Conservation (phyloP, 1,140 invertebrate genomes). For the Mya arenaria region DNA sequence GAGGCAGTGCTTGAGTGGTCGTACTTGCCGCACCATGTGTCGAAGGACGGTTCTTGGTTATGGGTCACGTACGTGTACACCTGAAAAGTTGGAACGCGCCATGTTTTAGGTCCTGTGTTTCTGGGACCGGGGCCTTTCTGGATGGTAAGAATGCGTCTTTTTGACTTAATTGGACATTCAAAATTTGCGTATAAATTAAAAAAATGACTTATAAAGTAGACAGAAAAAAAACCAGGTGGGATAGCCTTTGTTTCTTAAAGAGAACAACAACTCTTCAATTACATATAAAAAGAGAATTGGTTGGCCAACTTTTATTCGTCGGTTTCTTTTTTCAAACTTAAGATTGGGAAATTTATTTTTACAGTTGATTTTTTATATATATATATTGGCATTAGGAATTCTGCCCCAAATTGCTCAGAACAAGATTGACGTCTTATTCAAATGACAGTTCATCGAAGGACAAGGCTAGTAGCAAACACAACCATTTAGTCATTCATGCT, state of each 20-base stretch:
- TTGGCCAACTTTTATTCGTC: too few relatives aligned
- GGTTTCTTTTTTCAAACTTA: too few relatives aligned
- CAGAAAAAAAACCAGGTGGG: background rate
- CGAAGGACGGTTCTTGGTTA: slow-evolving; percentile 31
- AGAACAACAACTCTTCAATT: background rate
- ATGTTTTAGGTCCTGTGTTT: background rate
- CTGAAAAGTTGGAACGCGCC: background rate
- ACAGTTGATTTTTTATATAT: background rate
- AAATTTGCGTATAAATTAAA: background rate
- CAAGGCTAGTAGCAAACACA: background rate
- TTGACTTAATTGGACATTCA: background rate
- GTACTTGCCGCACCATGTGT: slow-evolving; percentile 37
- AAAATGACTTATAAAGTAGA: background rate
- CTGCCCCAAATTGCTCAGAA: background rate
- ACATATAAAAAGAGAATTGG: background rate
- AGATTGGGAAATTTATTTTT: too few relatives aligned
- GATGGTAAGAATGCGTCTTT: background rate
- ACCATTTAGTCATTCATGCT: background rate
- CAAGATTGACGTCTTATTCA: background rate
- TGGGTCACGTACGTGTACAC: slow-evolving; percentile 63
- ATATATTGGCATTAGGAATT: background rate
- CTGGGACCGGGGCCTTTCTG: background rate
- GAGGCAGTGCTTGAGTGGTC: slow-evolving; percentile 46
- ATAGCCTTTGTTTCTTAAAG: background rate
- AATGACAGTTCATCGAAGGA: background rate